Conservation (phyloP, 1,140 invertebrate species). For the Xylocopa sonorina region DNA sequence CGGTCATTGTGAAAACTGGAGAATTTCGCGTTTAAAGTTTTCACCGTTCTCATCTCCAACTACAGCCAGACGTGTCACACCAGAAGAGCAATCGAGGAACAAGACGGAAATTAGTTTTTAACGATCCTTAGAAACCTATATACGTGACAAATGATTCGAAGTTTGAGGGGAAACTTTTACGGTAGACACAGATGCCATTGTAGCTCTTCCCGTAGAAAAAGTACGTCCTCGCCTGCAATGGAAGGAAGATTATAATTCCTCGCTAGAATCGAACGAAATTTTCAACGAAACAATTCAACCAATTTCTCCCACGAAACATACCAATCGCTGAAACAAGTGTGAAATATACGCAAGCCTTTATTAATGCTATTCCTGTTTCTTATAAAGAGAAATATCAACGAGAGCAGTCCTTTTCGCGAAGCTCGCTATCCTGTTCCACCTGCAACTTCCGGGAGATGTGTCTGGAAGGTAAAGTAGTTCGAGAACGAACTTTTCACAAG, state of each 20-base stretch:
- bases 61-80: neutral
- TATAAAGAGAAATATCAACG: slow-evolving; percentile 34
- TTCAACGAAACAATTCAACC: too few relatives aligned
- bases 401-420: slow-evolving; percentile 19
- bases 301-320: too few relatives aligned
- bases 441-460: slow-evolving; percentile 59
- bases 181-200: slow-evolving; percentile 4
- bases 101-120: slow-evolving; percentile 17
- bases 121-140: slow-evolving; percentile 21
- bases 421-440: slow-evolving; percentile 38
- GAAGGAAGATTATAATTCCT: neutral
- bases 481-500: slow-evolving; percentile 51
- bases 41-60: neutral
- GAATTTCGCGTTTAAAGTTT: slow-evolving; percentile 1
- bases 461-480: slow-evolving; percentile 58
- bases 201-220: neutral
- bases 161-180: neutral
- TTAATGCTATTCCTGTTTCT: slow-evolving; percentile 34
- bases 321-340: too few relatives aligned
- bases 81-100: slow-evolving; percentile 8
- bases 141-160: slow-evolving; percentile 24
- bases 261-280: neutral
- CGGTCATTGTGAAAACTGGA: neutral
- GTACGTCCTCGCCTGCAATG: neutral
- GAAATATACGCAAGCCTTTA: slow-evolving; percentile 30